Evolutionary conservation across 2,797 vertebrate species (phyloP), one percentile per base, ranked within the genome.

Genomic region (Sebastes miniatus): DNA sequence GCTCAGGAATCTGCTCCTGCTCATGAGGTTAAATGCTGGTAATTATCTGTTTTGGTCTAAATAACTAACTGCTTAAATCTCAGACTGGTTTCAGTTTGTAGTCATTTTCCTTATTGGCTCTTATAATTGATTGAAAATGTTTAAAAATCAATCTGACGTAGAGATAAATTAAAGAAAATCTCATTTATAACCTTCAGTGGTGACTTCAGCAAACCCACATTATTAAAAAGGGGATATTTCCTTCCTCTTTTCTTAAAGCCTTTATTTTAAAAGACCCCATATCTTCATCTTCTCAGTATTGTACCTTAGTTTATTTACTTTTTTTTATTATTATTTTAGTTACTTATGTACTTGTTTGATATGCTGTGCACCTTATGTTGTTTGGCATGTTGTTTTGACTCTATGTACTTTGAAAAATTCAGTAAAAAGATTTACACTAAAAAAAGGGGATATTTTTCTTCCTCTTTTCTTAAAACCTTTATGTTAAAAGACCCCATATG

Each of bases 1-100:
- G 66, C 69, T 84, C 76, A 69, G 83, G 85, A 90, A 90, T 87
- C 92, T 94, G 88, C 86, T 83, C 82, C 65, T 94, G 90, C 93
- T 32, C 22, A 4, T 13, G 47, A 29, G 64, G 50, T 57, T 32
- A 25, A 58, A 79, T 66, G 34, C 79, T 82, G 61, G 34, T n/a
- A 81, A 73, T 62, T 29, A 62, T 64, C 27, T 39, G 43, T 58
- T 68, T 57, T 43, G 47, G 18, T 59, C 18, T 4, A 50, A 43
- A 57, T 29, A n/a, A 73, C 4, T 31, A 31, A 32, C 27, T 77
- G 36, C 13, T 6, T 14, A 8, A 10, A 39, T 8, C 32, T 83
- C 16, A 31, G 63, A 13, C 25, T 58, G 43, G 31, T 27, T 50
- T 39, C n/a, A 73, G 3, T 52, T 52, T 76, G 8, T 69, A 65